phyloP scores from a whole-genome alignment of 2,113 vertebrate species.

The Arothron firmamentum region DNA sequence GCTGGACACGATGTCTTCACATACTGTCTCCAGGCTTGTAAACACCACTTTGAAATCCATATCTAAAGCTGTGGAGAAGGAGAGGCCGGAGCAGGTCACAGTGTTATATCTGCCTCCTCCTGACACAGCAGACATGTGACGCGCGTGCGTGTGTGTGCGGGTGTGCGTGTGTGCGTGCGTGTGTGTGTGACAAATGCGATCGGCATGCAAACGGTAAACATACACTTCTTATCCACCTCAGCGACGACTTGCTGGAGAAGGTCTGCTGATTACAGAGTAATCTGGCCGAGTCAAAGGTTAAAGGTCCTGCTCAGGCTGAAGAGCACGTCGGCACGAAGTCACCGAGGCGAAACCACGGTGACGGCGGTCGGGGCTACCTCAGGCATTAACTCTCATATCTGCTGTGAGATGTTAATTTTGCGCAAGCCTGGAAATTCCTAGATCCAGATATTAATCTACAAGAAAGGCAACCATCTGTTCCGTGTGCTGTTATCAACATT shows the following conservation, averaged over 20 bases:
- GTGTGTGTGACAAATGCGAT: not conserved
- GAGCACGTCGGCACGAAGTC: constrained; percentile 8
- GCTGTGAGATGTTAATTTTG: too few species aligned
- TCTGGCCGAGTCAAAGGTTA: constrained; percentile 42
- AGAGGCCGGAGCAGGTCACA: not conserved
- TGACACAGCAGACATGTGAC: constrained; percentile 35
- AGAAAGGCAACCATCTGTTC: too few species aligned
- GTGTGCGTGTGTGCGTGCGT: too few species aligned
- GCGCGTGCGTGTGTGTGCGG: not conserved
- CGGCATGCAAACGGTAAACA: constrained; percentile 30
- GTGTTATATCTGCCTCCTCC: constrained; percentile 10
- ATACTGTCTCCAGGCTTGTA: constrained; percentile 45
- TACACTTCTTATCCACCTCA: constrained; percentile 5
- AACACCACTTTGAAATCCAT: constrained; percentile 64
- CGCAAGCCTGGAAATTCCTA: too few species aligned
- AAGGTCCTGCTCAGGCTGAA: constrained; percentile 14
- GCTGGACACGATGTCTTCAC: constrained; percentile 44
- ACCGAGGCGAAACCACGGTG: too few species aligned
- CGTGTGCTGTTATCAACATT: too few species aligned
- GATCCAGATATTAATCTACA: too few species aligned
- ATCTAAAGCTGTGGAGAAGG: constrained; percentile 21
- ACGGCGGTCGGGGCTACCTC: too few species aligned
- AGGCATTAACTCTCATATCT: too few species aligned
- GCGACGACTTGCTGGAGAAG: not conserved
- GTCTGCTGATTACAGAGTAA: constrained; percentile 17